Evolutionary conservation across 2,797 vertebrate genomes (phyloP).

Genomic region (Calcarius lapponicus): DNA sequence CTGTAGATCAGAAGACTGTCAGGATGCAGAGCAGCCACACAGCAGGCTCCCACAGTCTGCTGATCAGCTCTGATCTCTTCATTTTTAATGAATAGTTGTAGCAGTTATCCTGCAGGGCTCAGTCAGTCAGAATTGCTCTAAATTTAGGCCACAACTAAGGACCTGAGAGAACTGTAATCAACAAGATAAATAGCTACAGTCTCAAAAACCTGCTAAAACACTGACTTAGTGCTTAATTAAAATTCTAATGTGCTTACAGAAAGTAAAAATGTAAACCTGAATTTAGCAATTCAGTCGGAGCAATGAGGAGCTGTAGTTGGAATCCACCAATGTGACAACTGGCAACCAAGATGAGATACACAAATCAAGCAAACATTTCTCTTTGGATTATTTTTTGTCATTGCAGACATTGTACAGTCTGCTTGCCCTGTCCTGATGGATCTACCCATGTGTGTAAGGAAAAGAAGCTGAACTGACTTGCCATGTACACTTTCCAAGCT

Average conservation of each 20-base stretch:
- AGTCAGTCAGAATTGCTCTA: not conserved
- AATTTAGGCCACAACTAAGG: not conserved
- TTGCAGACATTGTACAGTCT: not conserved
- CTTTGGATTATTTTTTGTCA: not conserved
- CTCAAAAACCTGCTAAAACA: not conserved
- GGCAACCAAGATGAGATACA: not conserved
- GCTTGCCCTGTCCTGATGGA: not conserved
- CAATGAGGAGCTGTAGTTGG: not conserved
- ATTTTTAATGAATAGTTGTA: slow-evolving; percentile 4
- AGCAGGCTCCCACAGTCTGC: not conserved
- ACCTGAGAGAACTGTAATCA: not conserved
- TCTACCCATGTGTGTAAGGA: not conserved
- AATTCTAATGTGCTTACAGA: not conserved
- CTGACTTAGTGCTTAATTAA: not conserved
- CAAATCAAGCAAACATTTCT: not conserved
- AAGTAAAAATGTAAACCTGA: not conserved
- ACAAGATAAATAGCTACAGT: slow-evolving; percentile 16
- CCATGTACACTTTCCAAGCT: not conserved
- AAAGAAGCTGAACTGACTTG: not conserved
- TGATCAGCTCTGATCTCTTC: not conserved
- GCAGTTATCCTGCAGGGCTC: not conserved
- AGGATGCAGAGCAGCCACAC: not conserved
- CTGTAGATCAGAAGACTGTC: not conserved
- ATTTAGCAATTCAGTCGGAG: not conserved
- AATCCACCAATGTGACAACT: not conserved